Evolutionary conservation across 2,888 invertebrate species (phyloP), one percentile per base, ranked within the genome.

Genomic region (Augochlorella aurata): DNA sequence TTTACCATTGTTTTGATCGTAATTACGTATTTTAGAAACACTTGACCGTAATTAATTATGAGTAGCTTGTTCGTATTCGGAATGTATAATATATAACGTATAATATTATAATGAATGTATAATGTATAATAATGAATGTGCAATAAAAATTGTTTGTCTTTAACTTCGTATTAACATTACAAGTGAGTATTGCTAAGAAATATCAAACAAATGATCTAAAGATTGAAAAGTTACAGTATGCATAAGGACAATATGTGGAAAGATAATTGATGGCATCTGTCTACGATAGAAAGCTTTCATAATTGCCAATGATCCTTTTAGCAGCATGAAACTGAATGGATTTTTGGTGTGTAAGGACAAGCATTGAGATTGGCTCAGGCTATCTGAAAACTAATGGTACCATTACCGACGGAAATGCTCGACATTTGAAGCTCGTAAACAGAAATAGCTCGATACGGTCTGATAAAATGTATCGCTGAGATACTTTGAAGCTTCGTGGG

Each of bases 351-450:
- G 63, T 74, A 65, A 79, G 87, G 84, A 85, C 54, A 84, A 86
- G 82, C 87, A 85, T 79, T 79, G 86, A 89, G 82, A 90, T 90
- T 89, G 86, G 77, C 68, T 44, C 65, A 52, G 74, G 74, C 69
- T 81, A 71, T 63, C 68, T 66, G 89, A 77, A 86, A 90, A 89
- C 87, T 89, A 86, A 89, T 90, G 89, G 84, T 84, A 70, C 78
- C 68, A 69, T 79, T 82, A 73, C 77, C 67, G 58, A 71, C 74
- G 71, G 54, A 87, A 90, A 87, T 83, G 84, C 84, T 79, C 70
- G 66, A 75, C 77, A 79, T 84, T 85, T 74, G 67, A n/a, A 58
- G 76, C 52, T 47, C 77, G 82, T 90, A 87, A 89, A 89, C 82
- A 77, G 87, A 86, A 84, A 82, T 71, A 78, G 81, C 66, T 79